A percentile compares a stretch with the other conserved stretches of the same genome.
These are phyloP conservation scores for Xanthorhoe designata DNA, from an alignment of 2,888 invertebrate genomes.

Conservation along the genomic window DNA sequence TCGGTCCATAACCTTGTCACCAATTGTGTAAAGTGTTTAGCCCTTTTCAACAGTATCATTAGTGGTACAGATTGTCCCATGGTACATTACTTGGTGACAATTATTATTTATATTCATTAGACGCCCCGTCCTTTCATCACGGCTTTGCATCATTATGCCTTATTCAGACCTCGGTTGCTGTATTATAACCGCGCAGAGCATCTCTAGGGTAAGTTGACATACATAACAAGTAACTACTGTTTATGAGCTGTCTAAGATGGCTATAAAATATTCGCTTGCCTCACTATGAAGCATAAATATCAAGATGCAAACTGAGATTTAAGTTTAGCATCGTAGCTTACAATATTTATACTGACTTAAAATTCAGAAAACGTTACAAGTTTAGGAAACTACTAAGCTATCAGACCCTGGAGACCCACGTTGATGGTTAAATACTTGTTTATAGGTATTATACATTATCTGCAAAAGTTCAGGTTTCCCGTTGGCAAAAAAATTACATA, in stretches of 20 bases:
- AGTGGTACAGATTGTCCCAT: slow-evolving; percentile 55
- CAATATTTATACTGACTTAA: background rate
- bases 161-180: slow-evolving; percentile 70
- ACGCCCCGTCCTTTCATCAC: slow-evolving; percentile 70
- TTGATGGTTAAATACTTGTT: background rate
- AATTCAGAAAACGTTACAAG: background rate
- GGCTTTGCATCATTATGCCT: slow-evolving; percentile 67
- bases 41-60: slow-evolving; percentile 42
- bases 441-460: no score
- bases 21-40: slow-evolving; percentile 25
- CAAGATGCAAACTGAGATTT: background rate
- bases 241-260: background rate
- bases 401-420: background rate
- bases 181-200: slow-evolving; percentile 56
- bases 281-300: slow-evolving; percentile 1
- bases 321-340: background rate
- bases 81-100: slow-evolving; percentile 60
- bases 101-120: slow-evolving; percentile 81
- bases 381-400: background rate
- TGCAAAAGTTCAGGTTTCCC: background rate
- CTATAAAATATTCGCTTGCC: background rate
- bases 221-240: slow-evolving; percentile 4
- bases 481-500: background rate
- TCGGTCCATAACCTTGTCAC: slow-evolving; percentile 12
- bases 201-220: slow-evolving; percentile 8